phyloP scores from a whole-genome alignment of 2,888 invertebrate species.

The Dexiosoma caninum region DNA sequence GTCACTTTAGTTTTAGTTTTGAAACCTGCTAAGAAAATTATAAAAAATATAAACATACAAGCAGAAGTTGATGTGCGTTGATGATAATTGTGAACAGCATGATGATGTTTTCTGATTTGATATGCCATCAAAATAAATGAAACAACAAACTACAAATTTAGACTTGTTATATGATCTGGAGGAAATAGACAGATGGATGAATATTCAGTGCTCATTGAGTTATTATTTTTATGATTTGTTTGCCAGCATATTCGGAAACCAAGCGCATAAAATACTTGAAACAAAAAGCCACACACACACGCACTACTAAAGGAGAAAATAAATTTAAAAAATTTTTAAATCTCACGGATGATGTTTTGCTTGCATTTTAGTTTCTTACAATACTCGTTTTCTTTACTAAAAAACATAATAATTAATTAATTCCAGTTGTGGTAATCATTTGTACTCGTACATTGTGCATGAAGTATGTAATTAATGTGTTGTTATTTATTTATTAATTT shows the following conservation, averaged over 20 bases:
- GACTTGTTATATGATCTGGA: background rate
- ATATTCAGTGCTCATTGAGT: constrained; percentile 6
- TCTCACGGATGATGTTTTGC: background rate
- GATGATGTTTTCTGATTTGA: constrained; percentile 18
- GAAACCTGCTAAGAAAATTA: background rate
- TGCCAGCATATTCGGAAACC: background rate
- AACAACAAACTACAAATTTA: constrained; percentile 1
- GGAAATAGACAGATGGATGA: background rate
- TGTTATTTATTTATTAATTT: background rate
- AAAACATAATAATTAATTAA: constrained; percentile 5
- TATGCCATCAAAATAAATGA: constrained; percentile 1
- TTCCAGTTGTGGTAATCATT: constrained; percentile 9
- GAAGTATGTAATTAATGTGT: constrained; percentile 9
- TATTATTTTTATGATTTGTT: background rate
- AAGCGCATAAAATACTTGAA: background rate
- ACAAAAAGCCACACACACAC: background rate
- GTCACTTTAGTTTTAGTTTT: constrained; percentile 2
- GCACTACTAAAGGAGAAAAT: constrained; percentile 1
- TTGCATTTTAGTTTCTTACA: background rate
- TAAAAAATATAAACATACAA: too few species aligned
- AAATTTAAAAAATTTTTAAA: background rate
- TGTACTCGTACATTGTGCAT: constrained; percentile 20
- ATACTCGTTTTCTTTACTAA: too few species aligned
- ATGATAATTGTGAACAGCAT: constrained; percentile 4
- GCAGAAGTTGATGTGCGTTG: background rate